These are phyloP conservation scores for Chloroclysta siterata DNA, from an alignment of 2,888 invertebrate species.

Conservation along the genomic window DNA sequence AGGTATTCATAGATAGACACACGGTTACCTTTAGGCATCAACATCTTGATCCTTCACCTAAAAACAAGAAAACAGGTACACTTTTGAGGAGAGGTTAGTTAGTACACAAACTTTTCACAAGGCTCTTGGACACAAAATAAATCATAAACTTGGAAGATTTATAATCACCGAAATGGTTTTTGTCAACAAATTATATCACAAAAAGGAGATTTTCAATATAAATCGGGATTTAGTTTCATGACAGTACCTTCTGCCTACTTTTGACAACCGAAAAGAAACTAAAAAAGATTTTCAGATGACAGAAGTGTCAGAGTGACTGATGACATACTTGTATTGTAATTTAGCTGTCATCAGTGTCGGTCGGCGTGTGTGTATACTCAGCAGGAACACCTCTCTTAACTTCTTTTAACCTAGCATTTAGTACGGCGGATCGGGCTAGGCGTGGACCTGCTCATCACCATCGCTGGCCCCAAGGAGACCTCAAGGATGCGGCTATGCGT, in stretches of 20 bases:
- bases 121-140: slow-evolving; percentile 44
- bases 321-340: slow-evolving; percentile 6
- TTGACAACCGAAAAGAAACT: slow-evolving; percentile 56
- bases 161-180: slow-evolving; percentile 23
- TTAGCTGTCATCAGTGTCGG: not conserved
- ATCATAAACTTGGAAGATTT: slow-evolving; percentile 24
- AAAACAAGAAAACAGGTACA: slow-evolving; percentile 58
- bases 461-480: too few species aligned
- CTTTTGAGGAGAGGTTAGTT: slow-evolving; percentile 50
- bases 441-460: too few species aligned
- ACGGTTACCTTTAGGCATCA: slow-evolving; percentile 99
- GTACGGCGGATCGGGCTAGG: too few species aligned
- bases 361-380: too few species aligned
- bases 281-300: slow-evolving; percentile 20
- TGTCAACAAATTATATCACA: slow-evolving; percentile 22
- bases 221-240: slow-evolving; percentile 45
- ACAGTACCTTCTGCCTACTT: slow-evolving; percentile 57
- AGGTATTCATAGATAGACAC: slow-evolving; percentile 98
- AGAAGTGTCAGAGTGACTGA: slow-evolving; percentile 9
- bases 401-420: too few species aligned
- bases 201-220: slow-evolving; percentile 47
- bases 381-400: too few species aligned
- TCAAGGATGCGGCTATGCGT: too few species aligned
- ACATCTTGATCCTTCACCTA: slow-evolving; percentile 91
- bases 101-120: slow-evolving; percentile 42